Conservation (phyloP, 2,797 vertebrate genomes). For the Karalla daura region DNA sequence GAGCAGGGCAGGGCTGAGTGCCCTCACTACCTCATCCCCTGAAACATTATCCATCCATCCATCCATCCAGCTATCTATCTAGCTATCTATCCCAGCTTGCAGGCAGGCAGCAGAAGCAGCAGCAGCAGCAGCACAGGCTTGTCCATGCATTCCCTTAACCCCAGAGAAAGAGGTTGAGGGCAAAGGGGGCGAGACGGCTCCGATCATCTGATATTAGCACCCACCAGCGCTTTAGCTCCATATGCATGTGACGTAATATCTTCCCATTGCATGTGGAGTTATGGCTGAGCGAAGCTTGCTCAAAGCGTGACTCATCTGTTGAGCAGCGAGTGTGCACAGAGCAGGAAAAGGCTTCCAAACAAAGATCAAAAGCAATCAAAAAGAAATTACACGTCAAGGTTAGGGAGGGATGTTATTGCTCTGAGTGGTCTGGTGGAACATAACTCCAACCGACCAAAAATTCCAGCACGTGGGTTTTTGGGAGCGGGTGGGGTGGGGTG, state of each 20-base stretch:
- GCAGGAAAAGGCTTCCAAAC: conserved; percentile 56
- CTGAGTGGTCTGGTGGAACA: conserved; percentile 40
- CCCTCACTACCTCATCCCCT: conserved; percentile 72
- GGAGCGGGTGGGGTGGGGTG: too few species aligned
- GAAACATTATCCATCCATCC: conserved; percentile 77
- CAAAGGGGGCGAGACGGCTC: conserved; percentile 35
- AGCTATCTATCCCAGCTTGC: conserved; percentile 62
- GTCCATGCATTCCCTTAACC: conserved; percentile 46
- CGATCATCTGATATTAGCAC: too few species aligned
- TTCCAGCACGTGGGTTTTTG: conserved; percentile 49
- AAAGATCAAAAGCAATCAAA: conserved; percentile 66
- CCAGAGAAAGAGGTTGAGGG: conserved; percentile 1
- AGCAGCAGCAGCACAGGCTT: conserved; percentile 23
- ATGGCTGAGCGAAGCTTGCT: conserved; percentile 56
- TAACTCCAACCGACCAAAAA: conserved; percentile 24
- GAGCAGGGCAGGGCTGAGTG: conserved; percentile 72
- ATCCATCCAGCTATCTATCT: too few species aligned
- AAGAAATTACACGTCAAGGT: conserved; percentile 55
- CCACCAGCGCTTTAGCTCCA: too few species aligned
- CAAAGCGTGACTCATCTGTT: conserved; percentile 64
- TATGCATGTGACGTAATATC: too few species aligned
- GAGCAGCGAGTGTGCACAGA: conserved; percentile 52
- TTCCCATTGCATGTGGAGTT: conserved; percentile 45
- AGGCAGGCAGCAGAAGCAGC: conserved; percentile 31
- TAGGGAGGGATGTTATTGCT: conserved; percentile 50